phyloP scores from a whole-genome alignment of 1,140 invertebrate genomes.

The Cherax quadricarinatus region DNA sequence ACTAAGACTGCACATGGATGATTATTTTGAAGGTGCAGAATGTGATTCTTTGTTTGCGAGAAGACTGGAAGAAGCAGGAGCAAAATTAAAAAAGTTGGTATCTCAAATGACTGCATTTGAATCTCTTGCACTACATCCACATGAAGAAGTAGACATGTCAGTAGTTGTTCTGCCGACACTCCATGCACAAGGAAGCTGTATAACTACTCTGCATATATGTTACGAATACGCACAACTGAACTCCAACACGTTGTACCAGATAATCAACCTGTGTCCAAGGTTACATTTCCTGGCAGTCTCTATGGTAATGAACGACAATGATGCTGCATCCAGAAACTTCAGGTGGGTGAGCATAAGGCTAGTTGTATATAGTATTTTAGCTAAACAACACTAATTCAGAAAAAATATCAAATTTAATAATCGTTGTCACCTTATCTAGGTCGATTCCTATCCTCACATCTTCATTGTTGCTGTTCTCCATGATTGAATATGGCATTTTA shows the following conservation, averaged over 20 bases:
- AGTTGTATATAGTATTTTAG: neutral
- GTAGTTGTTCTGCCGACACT: slow-evolving; percentile 28
- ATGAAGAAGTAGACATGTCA: slow-evolving; percentile 1
- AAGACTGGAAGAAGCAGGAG: slow-evolving; percentile 17
- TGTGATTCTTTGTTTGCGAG: neutral
- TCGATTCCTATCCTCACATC: too few relatives aligned
- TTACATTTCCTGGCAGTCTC: slow-evolving; percentile 40
- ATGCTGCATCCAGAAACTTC: slow-evolving; percentile 38
- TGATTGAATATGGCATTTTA: too few relatives aligned
- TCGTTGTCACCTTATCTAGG: too few relatives aligned
- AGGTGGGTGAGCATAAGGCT: neutral
- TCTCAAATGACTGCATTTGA: slow-evolving; percentile 44
- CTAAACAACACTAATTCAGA: neutral
- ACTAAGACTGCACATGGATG: slow-evolving; percentile 22
- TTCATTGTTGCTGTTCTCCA: too few relatives aligned
- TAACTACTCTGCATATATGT: slow-evolving; percentile 52
- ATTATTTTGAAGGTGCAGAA: slow-evolving; percentile 24
- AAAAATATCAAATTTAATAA: too few relatives aligned
- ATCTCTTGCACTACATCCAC: slow-evolving; percentile 5
- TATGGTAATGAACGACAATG: neutral
- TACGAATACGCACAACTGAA: slow-evolving; percentile 33
- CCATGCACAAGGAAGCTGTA: slow-evolving; percentile 17
- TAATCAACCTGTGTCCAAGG: slow-evolving; percentile 56
- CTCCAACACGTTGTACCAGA: slow-evolving; percentile 24
- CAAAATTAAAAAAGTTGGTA: slow-evolving; percentile 35